Base-by-base conservation (phyloP, 2,113 vertebrate genomes). In the Pseudorectes ferrugineus region DNA sequence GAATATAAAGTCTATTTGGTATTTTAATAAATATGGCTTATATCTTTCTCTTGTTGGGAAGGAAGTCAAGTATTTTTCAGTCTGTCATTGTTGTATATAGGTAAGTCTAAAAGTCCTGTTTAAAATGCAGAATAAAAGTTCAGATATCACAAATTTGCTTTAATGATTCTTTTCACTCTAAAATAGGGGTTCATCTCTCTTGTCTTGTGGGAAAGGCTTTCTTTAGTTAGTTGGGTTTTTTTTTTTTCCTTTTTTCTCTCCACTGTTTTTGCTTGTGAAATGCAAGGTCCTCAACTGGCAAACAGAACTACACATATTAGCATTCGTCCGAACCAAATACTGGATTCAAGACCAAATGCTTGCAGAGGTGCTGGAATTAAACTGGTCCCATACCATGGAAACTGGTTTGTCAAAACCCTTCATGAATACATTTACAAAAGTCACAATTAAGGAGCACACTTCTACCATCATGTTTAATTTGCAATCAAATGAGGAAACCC, bases 221-320 rank as follows among this genome's bases (percentile, higher is more conserved):
- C 52, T 43, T 66, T 51, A 13, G 8, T 9, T 40, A 11, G 29
- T 19, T 57, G 29, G 6, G 16, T 18, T 42, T 19, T 5, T 38
- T 24, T 13, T 12, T 0, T 6, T 9, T 5, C 22, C 17, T 46
- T 63, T 65, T n/a, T 59, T 58, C 25, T 62, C 22, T 11, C 7
- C 31, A 26, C 23, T n/a, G 3, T 65, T 82, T 57, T 40, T 45
- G 3, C 7, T 75, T 65, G 8, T 45, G 35, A 71, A 36, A 36
- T 51, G 6, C 24, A 89, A 61, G 9, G 3, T 9, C 9, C 5
- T 16, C 36, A 36, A 9, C 0, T 19, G 11, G 20, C 1, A 12
- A 79, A 49, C 7, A 68, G 52, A 82, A 33, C 18, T 49, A 21
- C 17, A 66, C 8, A 4, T 2, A 2, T 25, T 38, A 49, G 8